Percentiles rank a stretch among this genome's conserved stretches.
Conservation (phyloP, 2,888 invertebrate genomes). For the Imbricaverruca yamaguchii region DNA sequence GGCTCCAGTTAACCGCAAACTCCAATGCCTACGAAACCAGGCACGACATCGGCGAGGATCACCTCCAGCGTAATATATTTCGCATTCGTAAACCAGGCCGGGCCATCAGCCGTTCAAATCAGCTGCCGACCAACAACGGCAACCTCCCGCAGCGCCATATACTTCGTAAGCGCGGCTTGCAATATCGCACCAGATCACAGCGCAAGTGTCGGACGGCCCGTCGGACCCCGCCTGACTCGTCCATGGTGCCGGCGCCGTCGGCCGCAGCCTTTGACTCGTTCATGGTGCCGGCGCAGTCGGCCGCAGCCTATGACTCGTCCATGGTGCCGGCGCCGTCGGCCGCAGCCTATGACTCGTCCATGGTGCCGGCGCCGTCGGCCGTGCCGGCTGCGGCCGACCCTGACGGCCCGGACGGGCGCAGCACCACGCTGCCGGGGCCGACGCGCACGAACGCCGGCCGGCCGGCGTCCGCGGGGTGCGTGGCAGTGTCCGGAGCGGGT, state of each 20-base stretch:
- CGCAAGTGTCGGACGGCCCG: neutral
- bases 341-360: neutral
- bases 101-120: neutral
- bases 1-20: neutral
- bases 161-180: neutral
- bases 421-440: neutral
- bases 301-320: neutral
- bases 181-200: neutral
- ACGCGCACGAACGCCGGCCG: neutral
- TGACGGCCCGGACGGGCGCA: neutral
- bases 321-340: neutral
- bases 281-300: too few species aligned
- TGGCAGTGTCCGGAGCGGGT: neutral
- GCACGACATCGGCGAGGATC: neutral
- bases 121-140: neutral
- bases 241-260: neutral
- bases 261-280: too few species aligned
- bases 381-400: neutral
- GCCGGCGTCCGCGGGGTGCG: neutral
- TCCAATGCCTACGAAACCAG: neutral
- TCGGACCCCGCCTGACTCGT: neutral
- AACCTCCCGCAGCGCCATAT: neutral
- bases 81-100: neutral
- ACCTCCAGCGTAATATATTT: neutral
- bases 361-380: neutral